These are phyloP conservation scores for Agrochola lychnidis DNA, from an alignment of 2,888 invertebrate species.

Conservation along the genomic window DNA sequence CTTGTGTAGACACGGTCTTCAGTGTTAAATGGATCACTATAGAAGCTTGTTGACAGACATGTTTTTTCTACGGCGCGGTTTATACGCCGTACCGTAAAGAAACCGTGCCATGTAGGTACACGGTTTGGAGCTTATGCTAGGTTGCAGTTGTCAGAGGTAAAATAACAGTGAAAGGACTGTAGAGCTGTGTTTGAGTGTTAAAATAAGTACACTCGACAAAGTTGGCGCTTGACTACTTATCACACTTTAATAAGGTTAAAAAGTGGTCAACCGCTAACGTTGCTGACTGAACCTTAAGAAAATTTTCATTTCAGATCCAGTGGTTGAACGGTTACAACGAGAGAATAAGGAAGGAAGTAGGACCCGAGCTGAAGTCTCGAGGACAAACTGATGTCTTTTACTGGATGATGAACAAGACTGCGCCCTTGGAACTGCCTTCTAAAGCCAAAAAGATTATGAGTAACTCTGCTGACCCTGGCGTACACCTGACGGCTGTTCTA, in stretches of 20 bases:
- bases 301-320: conserved; percentile 90
- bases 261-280: neutral
- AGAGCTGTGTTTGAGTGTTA: neutral
- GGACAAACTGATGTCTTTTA: conserved; percentile 93
- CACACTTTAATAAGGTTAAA: neutral
- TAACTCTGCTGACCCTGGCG: conserved; percentile 56
- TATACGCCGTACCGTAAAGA: no score
- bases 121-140: no score
- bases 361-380: conserved; percentile 93
- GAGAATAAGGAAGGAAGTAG: conserved; percentile 93
- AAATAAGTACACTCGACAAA: neutral
- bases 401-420: conserved; percentile 96
- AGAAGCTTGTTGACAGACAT: no score
- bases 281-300: neutral
- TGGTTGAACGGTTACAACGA: conserved; percentile 96
- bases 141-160: neutral
- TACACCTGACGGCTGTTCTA: neutral
- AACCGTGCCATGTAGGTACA: neutral
- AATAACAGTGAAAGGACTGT: neutral
- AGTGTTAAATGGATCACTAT: no score
- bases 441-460: conserved; percentile 69
- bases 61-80: no score
- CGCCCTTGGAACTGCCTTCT: conserved; percentile 88
- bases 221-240: neutral
- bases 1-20: no score